Conservation (phyloP, 1,140 invertebrate species). For the Aplysia californica region DNA sequence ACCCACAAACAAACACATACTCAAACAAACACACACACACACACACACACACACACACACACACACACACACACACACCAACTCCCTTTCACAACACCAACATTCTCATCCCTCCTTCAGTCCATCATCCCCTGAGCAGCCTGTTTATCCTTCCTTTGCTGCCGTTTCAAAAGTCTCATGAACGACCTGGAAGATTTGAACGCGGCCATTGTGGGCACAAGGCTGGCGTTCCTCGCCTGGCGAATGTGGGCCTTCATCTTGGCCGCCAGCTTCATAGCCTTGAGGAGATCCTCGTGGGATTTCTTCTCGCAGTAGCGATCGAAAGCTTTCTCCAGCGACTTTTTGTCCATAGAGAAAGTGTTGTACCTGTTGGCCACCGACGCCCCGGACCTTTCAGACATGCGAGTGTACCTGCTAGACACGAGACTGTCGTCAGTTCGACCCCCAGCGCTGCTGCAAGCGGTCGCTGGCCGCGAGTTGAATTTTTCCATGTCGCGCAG, state of each 20-base stretch:
- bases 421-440: neutral
- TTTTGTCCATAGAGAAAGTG: constrained; percentile 14
- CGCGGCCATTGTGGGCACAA: constrained; percentile 34
- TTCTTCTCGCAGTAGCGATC: constrained; percentile 39
- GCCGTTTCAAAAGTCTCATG: neutral
- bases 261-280: constrained; percentile 39
- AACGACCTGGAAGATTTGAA: constrained; percentile 25
- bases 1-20: neutral
- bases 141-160: neutral
- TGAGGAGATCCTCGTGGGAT: constrained; percentile 39
- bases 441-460: neutral
- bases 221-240: constrained; percentile 36
- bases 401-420: neutral
- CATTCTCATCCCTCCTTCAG: constrained; percentile 62
- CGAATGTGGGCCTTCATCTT: constrained; percentile 41
- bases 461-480: neutral
- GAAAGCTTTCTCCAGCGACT: constrained; percentile 34
- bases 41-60: neutral
- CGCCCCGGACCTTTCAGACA: neutral
- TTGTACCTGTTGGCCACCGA: constrained; percentile 27
- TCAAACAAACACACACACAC: neutral
- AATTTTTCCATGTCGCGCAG: neutral
- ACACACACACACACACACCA: neutral
- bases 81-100: neutral
- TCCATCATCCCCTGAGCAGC: neutral